Conservation (phyloP, 2,113 vertebrate genomes). For the Todiramphus saurophagus region DNA sequence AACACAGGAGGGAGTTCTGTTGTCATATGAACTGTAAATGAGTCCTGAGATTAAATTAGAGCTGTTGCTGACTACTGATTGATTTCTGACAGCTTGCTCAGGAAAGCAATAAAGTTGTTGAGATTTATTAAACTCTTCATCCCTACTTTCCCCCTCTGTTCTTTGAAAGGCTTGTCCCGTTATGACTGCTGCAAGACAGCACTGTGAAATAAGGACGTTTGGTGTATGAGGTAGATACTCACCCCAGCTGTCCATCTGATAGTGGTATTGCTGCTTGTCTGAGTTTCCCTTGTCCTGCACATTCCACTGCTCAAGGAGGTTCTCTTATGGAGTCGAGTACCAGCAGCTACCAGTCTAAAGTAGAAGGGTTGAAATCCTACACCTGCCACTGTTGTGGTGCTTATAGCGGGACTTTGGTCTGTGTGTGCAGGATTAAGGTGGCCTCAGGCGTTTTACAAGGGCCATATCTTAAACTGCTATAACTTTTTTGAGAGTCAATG, state of each 20-base stretch:
- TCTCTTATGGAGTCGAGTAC: not conserved
- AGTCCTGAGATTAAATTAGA: conserved; percentile 12
- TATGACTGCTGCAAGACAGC: not conserved
- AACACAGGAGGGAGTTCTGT: not conserved
- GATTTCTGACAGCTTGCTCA: conserved; percentile 15
- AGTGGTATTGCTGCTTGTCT: not conserved
- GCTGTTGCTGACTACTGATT: not conserved
- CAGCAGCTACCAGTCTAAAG: not conserved
- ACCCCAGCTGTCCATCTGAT: not conserved
- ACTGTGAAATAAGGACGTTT: not conserved
- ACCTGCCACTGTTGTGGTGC: not conserved
- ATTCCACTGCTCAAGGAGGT: not conserved
- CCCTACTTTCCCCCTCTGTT: not conserved
- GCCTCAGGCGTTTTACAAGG: not conserved
- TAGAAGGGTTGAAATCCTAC: not conserved
- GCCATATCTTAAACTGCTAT: not conserved
- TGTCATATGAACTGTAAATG: not conserved
- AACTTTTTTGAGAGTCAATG: not conserved
- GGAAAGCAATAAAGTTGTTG: not conserved
- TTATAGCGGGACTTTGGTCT: not conserved
- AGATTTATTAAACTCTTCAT: not conserved
- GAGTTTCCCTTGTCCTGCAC: not conserved
- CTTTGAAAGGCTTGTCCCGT: not conserved
- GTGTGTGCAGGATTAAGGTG: not conserved
- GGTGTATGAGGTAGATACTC: not conserved